phyloP scores from a whole-genome alignment of 2,113 vertebrate genomes.

The Bubo scandiacus region DNA sequence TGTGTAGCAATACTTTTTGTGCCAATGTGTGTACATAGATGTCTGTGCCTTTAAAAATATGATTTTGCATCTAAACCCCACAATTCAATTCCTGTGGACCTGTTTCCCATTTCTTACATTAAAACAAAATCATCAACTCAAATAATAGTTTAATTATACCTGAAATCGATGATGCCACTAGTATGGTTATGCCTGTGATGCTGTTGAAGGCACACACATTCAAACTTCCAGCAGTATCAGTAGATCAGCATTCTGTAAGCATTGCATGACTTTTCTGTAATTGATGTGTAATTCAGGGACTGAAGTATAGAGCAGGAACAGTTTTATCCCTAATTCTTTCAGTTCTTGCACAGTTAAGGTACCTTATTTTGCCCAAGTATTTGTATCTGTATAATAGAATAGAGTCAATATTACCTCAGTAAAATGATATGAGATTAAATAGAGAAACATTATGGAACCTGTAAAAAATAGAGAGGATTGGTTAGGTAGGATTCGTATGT shows the following conservation, averaged over 20 bases:
- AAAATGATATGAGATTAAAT: not conserved
- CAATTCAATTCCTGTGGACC: not conserved
- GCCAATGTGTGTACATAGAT: not conserved
- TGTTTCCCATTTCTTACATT: not conserved
- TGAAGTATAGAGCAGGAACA: not conserved
- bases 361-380: not conserved
- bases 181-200: not conserved
- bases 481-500: not conserved
- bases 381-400: not conserved
- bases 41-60: not conserved
- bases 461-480: not conserved
- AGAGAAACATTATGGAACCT: not conserved
- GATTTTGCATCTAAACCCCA: not conserved
- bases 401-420: not conserved
- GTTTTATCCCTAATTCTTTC: not conserved
- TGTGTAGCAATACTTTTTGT: not conserved
- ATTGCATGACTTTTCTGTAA: not conserved
- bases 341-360: not conserved
- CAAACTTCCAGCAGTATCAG: not conserved
- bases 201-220: not conserved
- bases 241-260: not conserved
- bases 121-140: not conserved
- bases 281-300: not conserved
- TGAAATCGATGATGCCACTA: not conserved
- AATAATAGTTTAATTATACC: not conserved